Evolutionary conservation across 2,888 invertebrate species (phyloP), one percentile per base, ranked within the genome.

Genomic region (Abrostola triplasia): DNA sequence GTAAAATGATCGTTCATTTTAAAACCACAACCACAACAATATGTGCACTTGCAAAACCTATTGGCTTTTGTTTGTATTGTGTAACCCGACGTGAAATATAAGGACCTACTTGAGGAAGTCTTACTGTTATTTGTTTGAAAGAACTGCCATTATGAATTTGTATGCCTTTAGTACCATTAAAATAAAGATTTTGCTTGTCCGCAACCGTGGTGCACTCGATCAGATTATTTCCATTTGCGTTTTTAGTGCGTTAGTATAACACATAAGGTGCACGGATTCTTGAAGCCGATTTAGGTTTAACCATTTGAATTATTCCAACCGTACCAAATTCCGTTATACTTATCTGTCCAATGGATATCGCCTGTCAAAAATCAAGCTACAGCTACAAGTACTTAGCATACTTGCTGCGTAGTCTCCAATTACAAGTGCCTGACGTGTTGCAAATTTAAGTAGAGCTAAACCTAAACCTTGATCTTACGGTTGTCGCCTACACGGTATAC

Each of bases 401-500:
- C 6, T 42, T 42, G 6, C 6, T 9, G 40, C 7, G 8, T 44
- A 13, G 6, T 13, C 8, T 5, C 44, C 5, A 13, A 44, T 44
- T 13, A 8, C 5, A 9, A 9, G 24, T 9, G 13, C 44, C 8
- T 47, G 24, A 47, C 24, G 4, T 47, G 44, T 13, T 64, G 47
- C 12, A 9, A 37, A 64, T 59, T 66, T 37, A 63, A 69, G 62
- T 56, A 50, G 62, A 55, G 50, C 70, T 53, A 67, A 71, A 73
- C 61, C 72, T 59, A 76, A 82, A 85, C 88, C 86, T 88, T 88
- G 89, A 87, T 88, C 88, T 88, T 87, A 86, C 77, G 63, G 68
- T 73, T 76, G 77, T 86, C 82, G 79, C 83, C 79, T 81, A 79
- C 85, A 58, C 60, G 62, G 72, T 78, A 62, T 67, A 80, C 70